A percentile compares a stretch with the other conserved stretches of the same genome.
These are phyloP conservation scores for Atethmia centrago DNA, from an alignment of 2,888 invertebrate species.

Conservation along the genomic window DNA sequence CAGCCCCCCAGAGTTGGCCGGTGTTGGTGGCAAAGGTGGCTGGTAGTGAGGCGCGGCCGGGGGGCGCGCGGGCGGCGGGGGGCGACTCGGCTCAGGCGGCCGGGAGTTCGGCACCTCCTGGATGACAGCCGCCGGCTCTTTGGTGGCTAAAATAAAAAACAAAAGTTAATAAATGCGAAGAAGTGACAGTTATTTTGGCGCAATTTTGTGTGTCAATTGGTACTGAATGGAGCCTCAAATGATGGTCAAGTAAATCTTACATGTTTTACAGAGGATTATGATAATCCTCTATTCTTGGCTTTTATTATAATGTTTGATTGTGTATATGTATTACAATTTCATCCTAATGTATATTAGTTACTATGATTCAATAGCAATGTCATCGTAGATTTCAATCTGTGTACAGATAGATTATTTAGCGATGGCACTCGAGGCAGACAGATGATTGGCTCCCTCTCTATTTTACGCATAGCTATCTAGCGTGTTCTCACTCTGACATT, in stretches of 20 bases:
- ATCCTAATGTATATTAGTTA: background rate
- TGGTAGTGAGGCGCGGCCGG: constrained; percentile 80
- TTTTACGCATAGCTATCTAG: constrained; percentile 2
- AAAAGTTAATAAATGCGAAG: background rate
- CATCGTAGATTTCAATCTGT: background rate
- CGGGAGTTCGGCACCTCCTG: constrained; percentile 78
- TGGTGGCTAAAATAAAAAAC: constrained; percentile 76
- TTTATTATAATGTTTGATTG: background rate
- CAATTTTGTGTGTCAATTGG: constrained; percentile 13
- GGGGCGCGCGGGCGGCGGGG: constrained; percentile 78
- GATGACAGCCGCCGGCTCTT: constrained; percentile 75
- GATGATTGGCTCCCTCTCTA: background rate
- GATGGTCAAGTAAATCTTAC: constrained; percentile 12
- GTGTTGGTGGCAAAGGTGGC: constrained; percentile 74
- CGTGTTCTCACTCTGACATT: constrained; percentile 10
- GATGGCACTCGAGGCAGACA: background rate
- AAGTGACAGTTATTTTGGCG: constrained; percentile 12
- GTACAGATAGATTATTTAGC: constrained; percentile 21
- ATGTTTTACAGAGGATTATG: background rate
- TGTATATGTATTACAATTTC: background rate
- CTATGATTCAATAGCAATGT: background rate
- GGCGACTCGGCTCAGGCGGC: constrained; percentile 83
- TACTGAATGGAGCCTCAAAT: background rate
- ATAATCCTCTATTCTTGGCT: background rate
- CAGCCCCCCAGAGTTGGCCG: constrained; percentile 90